These are phyloP conservation scores for Cyprinodon variegatus DNA, from an alignment of 2,113 vertebrate species.

Conservation along the genomic window DNA sequence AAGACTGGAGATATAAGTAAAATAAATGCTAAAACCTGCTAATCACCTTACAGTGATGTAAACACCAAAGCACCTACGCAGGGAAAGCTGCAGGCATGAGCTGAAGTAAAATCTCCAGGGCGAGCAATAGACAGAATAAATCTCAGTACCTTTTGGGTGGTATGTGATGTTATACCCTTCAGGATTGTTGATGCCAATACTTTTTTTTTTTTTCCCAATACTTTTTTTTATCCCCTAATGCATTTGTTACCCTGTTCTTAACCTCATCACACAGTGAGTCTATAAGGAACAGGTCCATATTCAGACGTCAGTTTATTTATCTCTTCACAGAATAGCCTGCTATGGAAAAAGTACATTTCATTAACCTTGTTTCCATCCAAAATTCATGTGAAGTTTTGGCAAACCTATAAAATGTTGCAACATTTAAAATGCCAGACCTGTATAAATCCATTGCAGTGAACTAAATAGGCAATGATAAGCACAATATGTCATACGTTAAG, in stretches of 20 bases:
- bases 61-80: not conserved
- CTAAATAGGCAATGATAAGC: no score
- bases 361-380: constrained; percentile 42
- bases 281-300: constrained; percentile 42
- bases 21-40: constrained; percentile 43
- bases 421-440: no score
- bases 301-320: constrained; percentile 15
- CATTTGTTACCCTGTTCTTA: constrained; percentile 52
- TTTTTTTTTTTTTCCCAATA: not conserved
- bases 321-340: constrained; percentile 13
- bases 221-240: constrained; percentile 21
- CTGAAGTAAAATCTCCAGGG: constrained; percentile 36
- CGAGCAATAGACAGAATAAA: constrained; percentile 42
- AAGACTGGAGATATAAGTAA: constrained; percentile 39
- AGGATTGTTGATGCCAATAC: constrained; percentile 52
- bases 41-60: constrained; percentile 25
- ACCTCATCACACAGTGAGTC: constrained; percentile 65
- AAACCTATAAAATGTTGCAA: no score
- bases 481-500: no score
- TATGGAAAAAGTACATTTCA: constrained; percentile 39
- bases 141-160: constrained; percentile 51
- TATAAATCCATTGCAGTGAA: no score
- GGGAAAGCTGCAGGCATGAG: constrained; percentile 20
- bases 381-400: no score
- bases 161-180: constrained; percentile 48